Conservation (phyloP, 2,888 invertebrate species). For the Noctua pronuba region DNA sequence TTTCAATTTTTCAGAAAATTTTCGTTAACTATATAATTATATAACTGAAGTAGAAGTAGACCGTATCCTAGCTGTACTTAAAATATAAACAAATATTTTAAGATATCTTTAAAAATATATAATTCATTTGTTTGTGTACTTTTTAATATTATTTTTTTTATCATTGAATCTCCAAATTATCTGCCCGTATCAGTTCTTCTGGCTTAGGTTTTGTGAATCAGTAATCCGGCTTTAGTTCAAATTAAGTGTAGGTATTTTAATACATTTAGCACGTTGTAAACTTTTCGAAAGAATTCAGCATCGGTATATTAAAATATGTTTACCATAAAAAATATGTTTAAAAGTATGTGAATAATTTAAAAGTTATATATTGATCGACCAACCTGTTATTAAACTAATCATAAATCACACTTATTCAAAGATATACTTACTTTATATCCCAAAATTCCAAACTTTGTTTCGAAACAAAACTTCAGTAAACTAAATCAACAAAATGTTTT, state of each 20-base stretch:
- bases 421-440: constrained; percentile 44
- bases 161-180: neutral
- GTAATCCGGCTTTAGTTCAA: neutral
- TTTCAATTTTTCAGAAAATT: neutral
- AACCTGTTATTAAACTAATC: neutral
- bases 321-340: neutral
- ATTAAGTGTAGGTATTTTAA: neutral
- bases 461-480: constrained; percentile 21
- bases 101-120: too few species aligned
- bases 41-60: neutral
- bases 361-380: neutral
- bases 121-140: neutral
- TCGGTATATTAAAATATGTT: neutral
- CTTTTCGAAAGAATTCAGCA: neutral
- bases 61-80: neutral
- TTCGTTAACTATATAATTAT: neutral
- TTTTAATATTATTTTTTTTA: neutral
- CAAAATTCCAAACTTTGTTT: constrained; percentile 25
- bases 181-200: neutral
- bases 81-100: neutral
- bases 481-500: neutral
- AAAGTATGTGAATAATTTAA: neutral
- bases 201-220: neutral
- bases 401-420: neutral
- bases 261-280: neutral